phyloP scores from a whole-genome alignment of 2,888 invertebrate species.

The Drosophila fungiperda region DNA sequence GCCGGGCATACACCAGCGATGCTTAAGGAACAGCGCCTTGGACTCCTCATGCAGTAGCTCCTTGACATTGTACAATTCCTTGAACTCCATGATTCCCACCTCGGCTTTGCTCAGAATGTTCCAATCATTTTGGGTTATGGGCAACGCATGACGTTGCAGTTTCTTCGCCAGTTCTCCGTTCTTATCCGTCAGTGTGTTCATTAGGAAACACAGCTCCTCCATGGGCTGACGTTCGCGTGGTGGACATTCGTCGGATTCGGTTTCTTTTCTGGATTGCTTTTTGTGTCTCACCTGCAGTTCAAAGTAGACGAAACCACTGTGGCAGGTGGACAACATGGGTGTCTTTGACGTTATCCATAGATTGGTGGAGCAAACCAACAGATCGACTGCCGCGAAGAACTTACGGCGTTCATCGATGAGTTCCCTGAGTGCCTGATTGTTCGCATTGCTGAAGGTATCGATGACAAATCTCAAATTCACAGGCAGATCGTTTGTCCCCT shows the following conservation, averaged over 20 bases:
- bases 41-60: constrained; percentile 38
- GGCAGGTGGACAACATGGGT: constrained; percentile 40
- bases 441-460: constrained; percentile 13
- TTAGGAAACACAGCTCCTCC: constrained; percentile 41
- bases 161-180: neutral
- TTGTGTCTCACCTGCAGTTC: constrained; percentile 30
- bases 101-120: constrained; percentile 37
- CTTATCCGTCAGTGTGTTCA: constrained; percentile 29
- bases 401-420: constrained; percentile 20
- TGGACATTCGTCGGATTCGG: neutral
- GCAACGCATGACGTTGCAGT: constrained; percentile 43
- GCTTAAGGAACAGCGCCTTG: constrained; percentile 33
- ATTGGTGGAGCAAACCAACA: constrained; percentile 43
- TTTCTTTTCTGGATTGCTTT: neutral
- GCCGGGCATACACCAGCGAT: constrained; percentile 50
- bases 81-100: constrained; percentile 35
- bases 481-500: constrained; percentile 31
- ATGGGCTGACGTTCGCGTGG: constrained; percentile 21
- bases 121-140: constrained; percentile 54
- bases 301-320: constrained; percentile 49
- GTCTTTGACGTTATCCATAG: constrained; percentile 36
- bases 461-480: constrained; percentile 47
- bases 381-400: constrained; percentile 47
- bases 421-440: neutral
- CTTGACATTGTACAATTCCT: neutral